Evolutionary conservation across 2,888 invertebrate species (phyloP).

Genomic region (Drosophila multiciliata): DNA sequence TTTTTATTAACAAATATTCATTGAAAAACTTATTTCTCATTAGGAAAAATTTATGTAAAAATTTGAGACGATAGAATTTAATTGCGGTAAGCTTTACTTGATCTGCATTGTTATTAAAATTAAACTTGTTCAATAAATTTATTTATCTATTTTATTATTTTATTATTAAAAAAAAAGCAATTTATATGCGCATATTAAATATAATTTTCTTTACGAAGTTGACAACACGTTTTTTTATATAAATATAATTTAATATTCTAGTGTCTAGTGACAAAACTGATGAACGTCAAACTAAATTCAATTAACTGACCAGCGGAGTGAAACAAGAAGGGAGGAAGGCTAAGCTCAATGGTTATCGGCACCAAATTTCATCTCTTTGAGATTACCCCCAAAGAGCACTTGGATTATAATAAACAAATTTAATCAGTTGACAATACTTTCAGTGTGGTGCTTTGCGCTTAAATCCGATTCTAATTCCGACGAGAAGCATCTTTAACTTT

Average conservation of each 20-base stretch:
- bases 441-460: constrained; percentile 26
- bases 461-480: constrained; percentile 33
- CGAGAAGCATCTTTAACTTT: constrained; percentile 51
- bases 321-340: background rate
- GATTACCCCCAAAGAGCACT: constrained; percentile 40
- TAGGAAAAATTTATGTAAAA: background rate
- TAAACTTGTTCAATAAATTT: background rate
- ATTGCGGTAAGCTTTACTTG: background rate
- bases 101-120: background rate
- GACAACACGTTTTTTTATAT: background rate
- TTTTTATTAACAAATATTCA: background rate
- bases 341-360: constrained; percentile 11
- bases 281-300: constrained; percentile 52
- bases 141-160: background rate
- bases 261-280: constrained; percentile 31
- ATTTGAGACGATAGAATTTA: background rate
- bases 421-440: constrained; percentile 58
- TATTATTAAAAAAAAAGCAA: background rate
- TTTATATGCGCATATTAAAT: background rate
- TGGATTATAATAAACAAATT: constrained; percentile 58
- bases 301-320: constrained; percentile 31
- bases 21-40: background rate
- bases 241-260: background rate
- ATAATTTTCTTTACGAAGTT: background rate
- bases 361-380: constrained; percentile 27